Evolutionary conservation across 1,140 invertebrate genomes (phyloP), one percentile per base, ranked within the genome.

Genomic region (Penaeus chinensis): DNA sequence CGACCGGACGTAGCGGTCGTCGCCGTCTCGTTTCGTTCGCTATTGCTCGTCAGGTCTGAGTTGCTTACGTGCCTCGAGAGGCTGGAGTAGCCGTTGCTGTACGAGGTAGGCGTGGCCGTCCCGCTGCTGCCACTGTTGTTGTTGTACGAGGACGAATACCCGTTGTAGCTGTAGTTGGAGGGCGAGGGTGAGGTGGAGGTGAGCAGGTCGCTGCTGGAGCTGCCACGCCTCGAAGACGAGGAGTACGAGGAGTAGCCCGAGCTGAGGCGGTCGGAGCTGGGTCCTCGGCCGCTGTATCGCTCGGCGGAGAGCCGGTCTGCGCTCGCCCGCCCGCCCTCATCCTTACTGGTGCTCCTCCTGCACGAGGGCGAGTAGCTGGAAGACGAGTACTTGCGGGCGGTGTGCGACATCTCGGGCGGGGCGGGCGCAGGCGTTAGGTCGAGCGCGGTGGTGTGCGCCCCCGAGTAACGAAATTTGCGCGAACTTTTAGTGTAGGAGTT

Each of bases 301-400:
- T 69, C 32, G n/a, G 27, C 65, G 18, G n/a, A 11, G 61, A 27
- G n/a, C 8, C 79, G 60, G 20, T 32, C 32, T 22, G 16, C 54
- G 19, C 80, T 54, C 54, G 54, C 54, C 54, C 27, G 8, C 71
- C 42, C 27, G 27, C 65, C 69, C 27, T 87, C 63, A 24, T 87
- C 85, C 27, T 61, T 27, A 42, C 80, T 82, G 69, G 24, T 74
- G 54, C 85, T 85, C 24, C 84, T 47, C 24, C 83, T 60, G 27
- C n/a, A 37, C 74, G 32, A 22, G n/a, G 69, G 54, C 54, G 54
- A 54, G 54, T 85, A 65, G n/a, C 80, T 79, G 24, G 84, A 60
- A 22, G 87, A 86, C 3, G 87, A 86, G 83, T 90, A 90, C 60
- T 89, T 90, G 37, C 87, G 24, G 61, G 88, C 87, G 24, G 87